These are phyloP conservation scores for Heliothis virescens DNA, from an alignment of 1,140 invertebrate species.

Conservation along the genomic window DNA sequence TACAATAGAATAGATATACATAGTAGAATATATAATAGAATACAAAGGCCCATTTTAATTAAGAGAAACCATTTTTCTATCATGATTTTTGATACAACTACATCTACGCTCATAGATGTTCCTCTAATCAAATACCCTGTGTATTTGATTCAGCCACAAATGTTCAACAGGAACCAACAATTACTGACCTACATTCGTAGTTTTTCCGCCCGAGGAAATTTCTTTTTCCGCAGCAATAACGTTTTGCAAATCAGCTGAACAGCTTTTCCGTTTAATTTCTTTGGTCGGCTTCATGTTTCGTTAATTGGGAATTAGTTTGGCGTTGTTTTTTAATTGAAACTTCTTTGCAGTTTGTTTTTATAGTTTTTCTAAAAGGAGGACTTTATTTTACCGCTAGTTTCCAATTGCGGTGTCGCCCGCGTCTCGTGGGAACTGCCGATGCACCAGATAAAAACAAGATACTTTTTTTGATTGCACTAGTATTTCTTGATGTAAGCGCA, in stretches of 20 bases:
- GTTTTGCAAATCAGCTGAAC: constrained; percentile 32
- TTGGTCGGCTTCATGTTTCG: constrained; percentile 16
- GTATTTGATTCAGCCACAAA: constrained; percentile 4
- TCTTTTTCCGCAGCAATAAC: background rate
- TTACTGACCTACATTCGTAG: constrained; percentile 10
- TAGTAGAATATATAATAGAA: no score
- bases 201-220: constrained; percentile 40
- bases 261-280: constrained; percentile 34
- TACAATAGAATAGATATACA: no score
- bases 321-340: background rate
- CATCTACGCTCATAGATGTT: background rate
- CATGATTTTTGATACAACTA: no score
- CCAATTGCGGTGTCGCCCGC: no score
- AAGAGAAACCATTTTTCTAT: background rate
- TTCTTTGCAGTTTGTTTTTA: no score
- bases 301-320: background rate
- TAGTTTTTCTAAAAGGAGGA: no score
- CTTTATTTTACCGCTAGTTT: no score
- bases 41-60: no score
- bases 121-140: background rate
- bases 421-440: no score
- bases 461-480: no score
- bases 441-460: no score
- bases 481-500: no score
- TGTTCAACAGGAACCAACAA: background rate